phyloP scores from a whole-genome alignment of 1,140 invertebrate species.

The Helicorthomorpha holstii region DNA sequence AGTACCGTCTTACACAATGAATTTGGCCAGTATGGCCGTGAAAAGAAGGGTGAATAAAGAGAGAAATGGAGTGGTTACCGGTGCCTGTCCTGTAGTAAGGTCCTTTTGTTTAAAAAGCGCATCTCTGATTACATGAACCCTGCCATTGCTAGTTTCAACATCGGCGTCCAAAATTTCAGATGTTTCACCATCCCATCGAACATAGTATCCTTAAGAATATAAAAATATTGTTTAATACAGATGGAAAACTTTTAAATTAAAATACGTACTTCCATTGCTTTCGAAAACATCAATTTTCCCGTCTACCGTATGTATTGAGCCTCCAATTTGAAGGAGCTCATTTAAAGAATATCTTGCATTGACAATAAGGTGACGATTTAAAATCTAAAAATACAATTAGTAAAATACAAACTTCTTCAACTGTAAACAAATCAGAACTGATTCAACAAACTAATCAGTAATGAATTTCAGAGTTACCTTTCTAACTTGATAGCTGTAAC shows the following conservation, averaged over 20 bases:
- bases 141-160: slow-evolving; percentile 79
- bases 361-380: slow-evolving; percentile 66
- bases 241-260: neutral
- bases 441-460: too few species aligned
- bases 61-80: too few species aligned
- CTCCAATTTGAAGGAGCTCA: too few species aligned
- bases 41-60: too few species aligned
- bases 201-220: slow-evolving; percentile 45
- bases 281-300: slow-evolving; percentile 12
- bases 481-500: slow-evolving; percentile 4
- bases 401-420: neutral
- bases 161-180: slow-evolving; percentile 72
- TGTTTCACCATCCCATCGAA: slow-evolving; percentile 63
- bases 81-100: slow-evolving; percentile 29
- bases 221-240: slow-evolving; percentile 7
- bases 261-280: neutral
- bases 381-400: slow-evolving; percentile 33
- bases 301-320: slow-evolving; percentile 13
- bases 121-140: slow-evolving; percentile 77
- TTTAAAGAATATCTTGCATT: slow-evolving; percentile 52
- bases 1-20: too few species aligned
- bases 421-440: too few species aligned
- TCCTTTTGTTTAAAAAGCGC: slow-evolving; percentile 67
- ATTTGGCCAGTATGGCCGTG: too few species aligned
- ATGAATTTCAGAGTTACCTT: neutral